A percentile compares a stretch with the other conserved stretches of the same genome.
phyloP scores from a whole-genome alignment of 2,113 vertebrate genomes.

The Podilymbus podiceps region DNA sequence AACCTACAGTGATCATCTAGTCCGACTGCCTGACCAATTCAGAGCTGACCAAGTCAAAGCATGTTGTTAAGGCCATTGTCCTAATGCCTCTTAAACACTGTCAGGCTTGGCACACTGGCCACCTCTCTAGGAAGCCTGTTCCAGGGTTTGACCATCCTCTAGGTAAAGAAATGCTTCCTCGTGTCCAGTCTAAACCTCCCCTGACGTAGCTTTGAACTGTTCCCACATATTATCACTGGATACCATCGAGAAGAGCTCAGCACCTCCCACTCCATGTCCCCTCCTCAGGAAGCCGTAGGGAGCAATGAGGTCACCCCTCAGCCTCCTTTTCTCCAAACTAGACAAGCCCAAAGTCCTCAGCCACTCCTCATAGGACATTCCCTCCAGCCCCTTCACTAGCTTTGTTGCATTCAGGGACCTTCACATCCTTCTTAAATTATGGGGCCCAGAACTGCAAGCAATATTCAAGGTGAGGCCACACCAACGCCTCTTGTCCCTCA shows the following conservation, averaged over 20 bases:
- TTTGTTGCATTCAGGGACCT: background rate
- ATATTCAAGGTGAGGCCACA: background rate
- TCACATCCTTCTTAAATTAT: no score
- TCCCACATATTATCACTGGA: background rate
- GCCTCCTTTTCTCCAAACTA: background rate
- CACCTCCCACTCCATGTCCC: background rate
- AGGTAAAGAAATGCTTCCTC: background rate
- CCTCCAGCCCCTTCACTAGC: background rate
- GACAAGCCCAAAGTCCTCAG: background rate
- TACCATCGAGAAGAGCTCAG: background rate
- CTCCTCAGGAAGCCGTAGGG: background rate
- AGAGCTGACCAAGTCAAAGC: background rate
- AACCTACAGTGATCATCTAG: background rate
- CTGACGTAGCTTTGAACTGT: background rate
- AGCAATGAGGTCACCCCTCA: background rate
- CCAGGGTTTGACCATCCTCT: background rate
- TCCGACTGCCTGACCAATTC: background rate
- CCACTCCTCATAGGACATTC: no score
- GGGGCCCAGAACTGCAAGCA: background rate
- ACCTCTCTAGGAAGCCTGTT: background rate
- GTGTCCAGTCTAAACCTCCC: background rate
- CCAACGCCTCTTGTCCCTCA: background rate
- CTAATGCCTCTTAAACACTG: background rate
- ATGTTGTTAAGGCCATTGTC: background rate
- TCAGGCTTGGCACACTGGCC: no score